Evolutionary conservation across 2,113 vertebrate species (phyloP).

Genomic region (Alligator sinensis): DNA sequence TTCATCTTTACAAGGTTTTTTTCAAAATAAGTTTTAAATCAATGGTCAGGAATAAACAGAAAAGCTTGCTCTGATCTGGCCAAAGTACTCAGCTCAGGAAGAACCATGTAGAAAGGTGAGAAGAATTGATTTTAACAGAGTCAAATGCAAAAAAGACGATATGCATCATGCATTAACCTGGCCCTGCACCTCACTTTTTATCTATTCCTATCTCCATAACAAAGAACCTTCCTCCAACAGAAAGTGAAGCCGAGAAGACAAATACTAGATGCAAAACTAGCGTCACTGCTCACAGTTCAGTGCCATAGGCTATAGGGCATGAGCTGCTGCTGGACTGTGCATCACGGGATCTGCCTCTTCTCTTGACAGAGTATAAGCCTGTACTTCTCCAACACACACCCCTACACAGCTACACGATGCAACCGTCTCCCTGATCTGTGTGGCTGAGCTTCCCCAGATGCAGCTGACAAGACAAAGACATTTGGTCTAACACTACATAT

Average conservation of each 20-base stretch:
- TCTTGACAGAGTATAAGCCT: too few species aligned
- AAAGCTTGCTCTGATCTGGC: neutral
- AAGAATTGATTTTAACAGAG: conserved; percentile 9
- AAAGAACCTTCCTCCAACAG: neutral
- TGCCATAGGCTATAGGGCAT: too few species aligned
- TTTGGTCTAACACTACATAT: neutral
- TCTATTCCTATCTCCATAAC: too few species aligned
- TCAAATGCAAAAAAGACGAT: neutral
- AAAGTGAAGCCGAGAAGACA: neutral
- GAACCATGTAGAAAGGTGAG: neutral
- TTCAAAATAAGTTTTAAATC: neutral
- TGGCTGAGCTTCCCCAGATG: neutral
- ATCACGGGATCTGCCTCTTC: neutral
- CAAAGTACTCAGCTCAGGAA: neutral
- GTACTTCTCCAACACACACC: neutral
- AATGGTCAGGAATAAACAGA: neutral
- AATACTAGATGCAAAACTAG: neutral
- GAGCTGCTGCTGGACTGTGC: neutral
- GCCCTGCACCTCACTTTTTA: too few species aligned
- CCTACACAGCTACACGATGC: neutral
- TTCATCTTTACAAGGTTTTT: conserved; percentile 2
- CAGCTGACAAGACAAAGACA: neutral
- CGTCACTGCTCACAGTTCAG: too few species aligned
- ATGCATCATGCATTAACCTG: neutral
- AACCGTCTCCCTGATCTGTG: neutral